Percentiles rank a stretch among this genome's conserved stretches.
Evolutionary conservation across 2,888 invertebrate species (phyloP).

Genomic region (Ornithoptera priamus): DNA sequence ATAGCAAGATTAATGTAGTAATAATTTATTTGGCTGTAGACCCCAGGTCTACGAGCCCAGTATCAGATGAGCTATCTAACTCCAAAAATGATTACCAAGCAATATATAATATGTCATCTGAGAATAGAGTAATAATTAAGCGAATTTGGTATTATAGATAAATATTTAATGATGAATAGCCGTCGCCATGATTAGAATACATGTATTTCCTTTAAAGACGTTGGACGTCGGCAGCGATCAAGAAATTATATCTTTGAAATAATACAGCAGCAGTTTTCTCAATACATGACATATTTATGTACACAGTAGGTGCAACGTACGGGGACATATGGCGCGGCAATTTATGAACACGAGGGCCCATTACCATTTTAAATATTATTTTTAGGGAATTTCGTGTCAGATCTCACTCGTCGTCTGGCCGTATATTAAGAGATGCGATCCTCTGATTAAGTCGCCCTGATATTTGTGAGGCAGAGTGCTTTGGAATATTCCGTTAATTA

Average conservation of each 20-base stretch:
- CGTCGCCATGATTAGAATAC: neutral
- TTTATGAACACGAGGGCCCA: slow-evolving; percentile 77
- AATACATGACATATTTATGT: slow-evolving; percentile 80
- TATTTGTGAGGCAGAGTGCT: slow-evolving; percentile 60
- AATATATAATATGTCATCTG: too few relatives aligned
- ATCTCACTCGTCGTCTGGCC: slow-evolving; percentile 76
- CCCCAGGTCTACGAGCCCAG: too few relatives aligned
- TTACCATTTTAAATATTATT: slow-evolving; percentile 81
- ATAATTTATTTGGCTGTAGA: too few relatives aligned
- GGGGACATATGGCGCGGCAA: slow-evolving; percentile 78
- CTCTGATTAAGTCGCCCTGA: slow-evolving; percentile 74
- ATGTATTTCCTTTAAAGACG: slow-evolving; percentile 3
- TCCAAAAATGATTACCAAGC: too few relatives aligned
- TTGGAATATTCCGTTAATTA: slow-evolving; percentile 73
- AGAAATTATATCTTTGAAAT: slow-evolving; percentile 49
- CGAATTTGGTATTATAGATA: neutral
- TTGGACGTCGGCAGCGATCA: slow-evolving; percentile 48
- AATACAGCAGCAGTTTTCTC: slow-evolving; percentile 65
- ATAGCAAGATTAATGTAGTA: too few relatives aligned
- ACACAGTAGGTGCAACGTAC: slow-evolving; percentile 75
- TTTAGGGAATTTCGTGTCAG: slow-evolving; percentile 81
- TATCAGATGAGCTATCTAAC: too few relatives aligned
- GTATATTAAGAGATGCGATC: slow-evolving; percentile 78
- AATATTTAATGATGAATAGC: neutral
- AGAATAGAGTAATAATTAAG: too few relatives aligned